These are phyloP conservation scores for Exephanes ischioxanthus DNA, from an alignment of 2,888 invertebrate species.

Conservation along the genomic window DNA sequence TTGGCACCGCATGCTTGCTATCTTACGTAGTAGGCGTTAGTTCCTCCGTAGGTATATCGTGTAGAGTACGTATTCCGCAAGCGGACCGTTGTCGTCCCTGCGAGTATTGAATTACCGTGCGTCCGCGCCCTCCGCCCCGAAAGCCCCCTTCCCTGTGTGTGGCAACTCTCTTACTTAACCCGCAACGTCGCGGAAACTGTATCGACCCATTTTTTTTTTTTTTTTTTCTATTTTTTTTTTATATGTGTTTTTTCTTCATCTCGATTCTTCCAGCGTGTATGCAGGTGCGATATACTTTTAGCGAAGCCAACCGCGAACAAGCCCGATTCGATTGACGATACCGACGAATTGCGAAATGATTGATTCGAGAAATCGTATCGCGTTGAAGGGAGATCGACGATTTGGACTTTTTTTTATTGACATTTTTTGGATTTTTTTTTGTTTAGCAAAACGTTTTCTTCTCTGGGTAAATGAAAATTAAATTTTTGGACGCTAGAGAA, in stretches of 20 bases:
- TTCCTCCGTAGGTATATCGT: constrained; percentile 31
- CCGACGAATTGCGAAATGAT: neutral
- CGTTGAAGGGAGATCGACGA: too few species aligned
- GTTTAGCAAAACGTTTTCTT: too few species aligned
- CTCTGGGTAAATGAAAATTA: too few species aligned
- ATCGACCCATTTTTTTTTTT: constrained; percentile 81
- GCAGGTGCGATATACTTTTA: constrained; percentile 20
- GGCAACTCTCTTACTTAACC: constrained; percentile 82
- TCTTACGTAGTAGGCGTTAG: constrained; percentile 34
- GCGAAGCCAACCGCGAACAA: neutral
- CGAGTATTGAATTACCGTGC: constrained; percentile 65
- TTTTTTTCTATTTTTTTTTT: constrained; percentile 71
- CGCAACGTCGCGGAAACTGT: constrained; percentile 81
- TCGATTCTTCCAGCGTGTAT: constrained; percentile 8
- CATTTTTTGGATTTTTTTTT: too few species aligned
- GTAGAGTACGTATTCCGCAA: constrained; percentile 60
- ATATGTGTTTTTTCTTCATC: constrained; percentile 6
- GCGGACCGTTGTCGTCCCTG: constrained; percentile 62
- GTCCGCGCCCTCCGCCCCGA: constrained; percentile 54
- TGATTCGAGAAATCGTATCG: neutral
- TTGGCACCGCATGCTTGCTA: constrained; percentile 17
- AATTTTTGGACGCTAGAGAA: too few species aligned
- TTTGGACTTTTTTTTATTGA: too few species aligned
- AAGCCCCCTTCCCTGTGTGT: constrained; percentile 76
- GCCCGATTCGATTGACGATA: neutral